These are phyloP conservation scores for Onychostoma macrolepis DNA, from an alignment of 2,113 vertebrate genomes.

Conservation along the genomic window DNA sequence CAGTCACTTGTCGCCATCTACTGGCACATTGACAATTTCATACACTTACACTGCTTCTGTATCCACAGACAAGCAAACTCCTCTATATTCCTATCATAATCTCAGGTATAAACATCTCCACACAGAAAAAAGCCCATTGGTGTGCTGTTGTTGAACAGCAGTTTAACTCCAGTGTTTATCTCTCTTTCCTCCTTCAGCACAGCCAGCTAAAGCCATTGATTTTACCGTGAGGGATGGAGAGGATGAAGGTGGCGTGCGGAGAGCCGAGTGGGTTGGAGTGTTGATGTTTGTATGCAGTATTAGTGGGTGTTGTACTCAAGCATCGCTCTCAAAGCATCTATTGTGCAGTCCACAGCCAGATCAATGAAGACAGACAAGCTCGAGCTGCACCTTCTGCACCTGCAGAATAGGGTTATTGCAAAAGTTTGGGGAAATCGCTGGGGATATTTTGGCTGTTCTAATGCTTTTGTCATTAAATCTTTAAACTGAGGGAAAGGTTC, in stretches of 20 bases:
- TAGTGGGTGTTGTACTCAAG: conserved; percentile 16
- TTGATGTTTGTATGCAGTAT: conserved; percentile 36
- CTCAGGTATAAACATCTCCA: conserved; percentile 21
- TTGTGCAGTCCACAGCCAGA: conserved; percentile 33
- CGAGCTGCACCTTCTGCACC: not conserved
- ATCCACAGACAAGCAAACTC: not conserved
- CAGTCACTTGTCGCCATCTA: not conserved
- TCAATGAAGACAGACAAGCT: conserved; percentile 41
- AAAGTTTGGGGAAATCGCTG: conserved; percentile 1
- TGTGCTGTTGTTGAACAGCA: conserved; percentile 44
- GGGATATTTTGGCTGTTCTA: not conserved
- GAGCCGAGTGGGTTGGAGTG: conserved; percentile 1
- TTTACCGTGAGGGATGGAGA: conserved; percentile 63
- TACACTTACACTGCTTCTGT: not conserved
- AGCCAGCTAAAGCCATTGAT: conserved; percentile 64
- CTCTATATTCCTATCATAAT: conserved; percentile 17
- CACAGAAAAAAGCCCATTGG: conserved; percentile 8
- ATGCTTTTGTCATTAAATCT: conserved; percentile 38
- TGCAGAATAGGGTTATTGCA: conserved; percentile 23
- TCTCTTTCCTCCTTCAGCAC: conserved; percentile 49
- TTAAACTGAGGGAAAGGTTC: not conserved
- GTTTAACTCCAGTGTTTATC: conserved; percentile 52
- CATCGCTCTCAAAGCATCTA: conserved; percentile 35
- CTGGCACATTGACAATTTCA: not conserved
- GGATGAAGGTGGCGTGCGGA: conserved; percentile 19